Conservation (phyloP, 2,797 vertebrate genomes). For the Mionectes olivaceus region DNA sequence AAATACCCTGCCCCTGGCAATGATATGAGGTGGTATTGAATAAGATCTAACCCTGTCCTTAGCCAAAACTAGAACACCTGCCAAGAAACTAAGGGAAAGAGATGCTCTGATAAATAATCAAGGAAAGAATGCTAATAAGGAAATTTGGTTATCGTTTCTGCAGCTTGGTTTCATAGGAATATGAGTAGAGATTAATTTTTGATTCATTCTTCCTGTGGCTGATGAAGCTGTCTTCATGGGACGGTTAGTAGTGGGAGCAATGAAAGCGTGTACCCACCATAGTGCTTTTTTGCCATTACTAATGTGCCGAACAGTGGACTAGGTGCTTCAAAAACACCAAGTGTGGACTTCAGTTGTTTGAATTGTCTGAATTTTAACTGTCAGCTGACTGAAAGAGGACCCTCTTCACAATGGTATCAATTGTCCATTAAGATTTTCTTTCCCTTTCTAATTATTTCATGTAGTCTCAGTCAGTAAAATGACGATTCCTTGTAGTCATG, state of each 20-base stretch:
- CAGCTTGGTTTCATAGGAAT: background rate
- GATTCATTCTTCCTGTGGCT: background rate
- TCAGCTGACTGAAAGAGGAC: background rate
- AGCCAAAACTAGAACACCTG: background rate
- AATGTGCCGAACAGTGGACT: background rate
- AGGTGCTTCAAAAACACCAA: background rate
- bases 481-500: accelerated
- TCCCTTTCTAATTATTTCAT: background rate
- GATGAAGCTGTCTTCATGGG: background rate
- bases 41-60: background rate
- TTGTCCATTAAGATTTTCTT: background rate
- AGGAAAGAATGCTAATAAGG: background rate
- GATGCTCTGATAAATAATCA: background rate
- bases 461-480: background rate
- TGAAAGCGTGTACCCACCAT: background rate
- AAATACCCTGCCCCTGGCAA: background rate
- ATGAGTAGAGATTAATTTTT: background rate
- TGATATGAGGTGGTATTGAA: background rate
- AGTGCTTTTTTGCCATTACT: background rate
- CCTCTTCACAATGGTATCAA: background rate
- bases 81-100: background rate
- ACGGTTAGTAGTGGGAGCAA: background rate
- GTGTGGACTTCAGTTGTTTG: background rate
- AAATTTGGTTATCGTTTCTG: background rate
- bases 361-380: background rate